These are phyloP conservation scores for Trichogramma dendrolimi DNA, from an alignment of 2,888 invertebrate species.

Conservation along the genomic window DNA sequence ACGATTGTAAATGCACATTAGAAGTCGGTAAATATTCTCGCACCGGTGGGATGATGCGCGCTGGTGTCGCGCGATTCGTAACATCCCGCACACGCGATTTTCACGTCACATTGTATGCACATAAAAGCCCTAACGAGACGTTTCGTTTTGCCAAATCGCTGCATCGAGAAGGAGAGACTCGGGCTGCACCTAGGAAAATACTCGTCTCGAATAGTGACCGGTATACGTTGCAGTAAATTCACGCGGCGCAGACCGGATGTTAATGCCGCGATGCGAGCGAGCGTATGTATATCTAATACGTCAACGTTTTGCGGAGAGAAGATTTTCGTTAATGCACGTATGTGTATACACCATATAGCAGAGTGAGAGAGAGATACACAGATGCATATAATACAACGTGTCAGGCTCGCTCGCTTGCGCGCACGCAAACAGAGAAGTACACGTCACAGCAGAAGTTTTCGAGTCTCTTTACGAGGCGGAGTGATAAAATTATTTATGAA, in stretches of 20 bases:
- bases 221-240: slow-evolving; percentile 43
- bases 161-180: too few relatives aligned
- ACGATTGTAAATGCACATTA: too few relatives aligned
- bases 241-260: slow-evolving; percentile 42
- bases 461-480: not conserved
- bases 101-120: too few relatives aligned
- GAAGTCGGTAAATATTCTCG: too few relatives aligned
- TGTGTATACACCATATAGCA: too few relatives aligned
- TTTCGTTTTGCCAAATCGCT: slow-evolving; percentile 50
- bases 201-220: slow-evolving; percentile 28
- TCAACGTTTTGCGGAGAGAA: too few relatives aligned
- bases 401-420: not conserved
- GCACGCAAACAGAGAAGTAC: slow-evolving; percentile 4
- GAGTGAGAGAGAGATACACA: too few relatives aligned
- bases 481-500: slow-evolving; percentile 23
- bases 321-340: too few relatives aligned
- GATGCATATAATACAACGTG: not conserved
- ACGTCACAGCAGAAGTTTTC: slow-evolving; percentile 15
- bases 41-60: too few relatives aligned
- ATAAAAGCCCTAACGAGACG: slow-evolving; percentile 49
- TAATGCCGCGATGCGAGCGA: slow-evolving; percentile 31
- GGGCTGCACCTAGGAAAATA: slow-evolving; percentile 29
- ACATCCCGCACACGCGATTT: too few relatives aligned
- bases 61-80: too few relatives aligned
- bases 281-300: too few relatives aligned